Percentiles rank a stretch among this genome's conserved stretches.
phyloP scores from a whole-genome alignment of 2,797 vertebrate genomes.

The Valencia hispanica region DNA sequence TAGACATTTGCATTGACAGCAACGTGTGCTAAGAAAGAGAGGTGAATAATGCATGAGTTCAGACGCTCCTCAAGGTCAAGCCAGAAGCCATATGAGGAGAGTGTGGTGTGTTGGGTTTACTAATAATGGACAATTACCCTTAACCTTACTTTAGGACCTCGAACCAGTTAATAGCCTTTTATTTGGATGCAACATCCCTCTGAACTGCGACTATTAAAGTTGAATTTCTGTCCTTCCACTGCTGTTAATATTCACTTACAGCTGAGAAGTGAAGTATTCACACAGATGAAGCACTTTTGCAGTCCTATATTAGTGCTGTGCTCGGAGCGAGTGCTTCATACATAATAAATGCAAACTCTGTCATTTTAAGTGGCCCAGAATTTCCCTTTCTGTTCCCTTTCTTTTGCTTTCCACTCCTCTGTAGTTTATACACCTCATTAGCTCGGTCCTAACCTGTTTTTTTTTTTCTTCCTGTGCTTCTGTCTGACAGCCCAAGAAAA shows the following conservation, averaged over 20 bases:
- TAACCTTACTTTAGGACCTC: constrained; percentile 47
- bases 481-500: constrained; percentile 79
- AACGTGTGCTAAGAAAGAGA: constrained; percentile 59
- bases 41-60: constrained; percentile 78
- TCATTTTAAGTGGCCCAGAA: constrained; percentile 74
- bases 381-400: constrained; percentile 55
- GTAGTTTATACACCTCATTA: constrained; percentile 58
- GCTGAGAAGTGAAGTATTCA: constrained; percentile 72
- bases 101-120: constrained; percentile 42
- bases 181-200: constrained; percentile 46
- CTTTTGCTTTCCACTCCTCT: constrained; percentile 17
- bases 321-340: constrained; percentile 64
- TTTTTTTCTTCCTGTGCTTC: constrained; percentile 60
- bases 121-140: constrained; percentile 74
- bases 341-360: constrained; percentile 73
- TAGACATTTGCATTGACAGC: constrained; percentile 58
- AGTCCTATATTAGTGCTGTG: constrained; percentile 65
- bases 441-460: constrained; percentile 58
- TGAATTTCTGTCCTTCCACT: constrained; percentile 38
- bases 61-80: constrained; percentile 71
- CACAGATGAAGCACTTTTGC: constrained; percentile 67
- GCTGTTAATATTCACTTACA: constrained; percentile 68
- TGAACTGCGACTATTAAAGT: constrained; percentile 48
- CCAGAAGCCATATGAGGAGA: constrained; percentile 39
- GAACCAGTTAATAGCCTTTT: constrained; percentile 50